Conservation (phyloP, 2,888 invertebrate species). For the Entomobrya proxima region DNA sequence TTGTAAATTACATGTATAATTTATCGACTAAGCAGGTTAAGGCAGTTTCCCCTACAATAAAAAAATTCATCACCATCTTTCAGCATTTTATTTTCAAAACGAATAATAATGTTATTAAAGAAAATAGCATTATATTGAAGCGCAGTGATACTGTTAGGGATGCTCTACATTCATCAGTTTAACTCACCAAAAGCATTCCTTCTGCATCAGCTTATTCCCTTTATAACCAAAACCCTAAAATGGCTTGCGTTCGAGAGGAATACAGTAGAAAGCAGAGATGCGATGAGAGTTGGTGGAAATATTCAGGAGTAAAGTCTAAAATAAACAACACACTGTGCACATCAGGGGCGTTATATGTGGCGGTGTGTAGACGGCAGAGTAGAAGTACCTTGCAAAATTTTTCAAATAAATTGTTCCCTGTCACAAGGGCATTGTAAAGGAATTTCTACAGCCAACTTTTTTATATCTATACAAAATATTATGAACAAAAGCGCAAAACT, state of each 20-base stretch:
- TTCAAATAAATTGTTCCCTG: slow-evolving; percentile 46
- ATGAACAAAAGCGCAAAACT: neutral
- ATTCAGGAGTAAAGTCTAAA: neutral
- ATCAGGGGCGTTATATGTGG: neutral
- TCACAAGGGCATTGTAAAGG: slow-evolving; percentile 47
- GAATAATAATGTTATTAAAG: neutral
- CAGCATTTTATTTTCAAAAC: neutral
- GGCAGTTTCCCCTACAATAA: neutral
- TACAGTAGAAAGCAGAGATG: neutral
- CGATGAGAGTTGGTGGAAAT: neutral
- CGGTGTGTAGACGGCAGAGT: neutral
- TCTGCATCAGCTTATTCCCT: neutral
- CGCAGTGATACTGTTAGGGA: too few relatives aligned
- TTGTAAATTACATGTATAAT: slow-evolving; percentile 13
- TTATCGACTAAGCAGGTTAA: neutral
- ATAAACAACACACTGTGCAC: neutral
- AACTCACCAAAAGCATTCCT: neutral
- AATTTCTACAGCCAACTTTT: slow-evolving; percentile 18
- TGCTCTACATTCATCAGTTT: too few relatives aligned
- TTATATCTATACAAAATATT: neutral
- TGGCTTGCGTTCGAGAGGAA: neutral
- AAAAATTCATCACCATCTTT: neutral
- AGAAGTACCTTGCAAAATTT: slow-evolving; percentile 34
- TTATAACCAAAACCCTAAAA: neutral
- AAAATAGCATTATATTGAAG: neutral